phyloP scores from a whole-genome alignment of 2,113 vertebrate species.

The Ptilorrhoa leucosticta region DNA sequence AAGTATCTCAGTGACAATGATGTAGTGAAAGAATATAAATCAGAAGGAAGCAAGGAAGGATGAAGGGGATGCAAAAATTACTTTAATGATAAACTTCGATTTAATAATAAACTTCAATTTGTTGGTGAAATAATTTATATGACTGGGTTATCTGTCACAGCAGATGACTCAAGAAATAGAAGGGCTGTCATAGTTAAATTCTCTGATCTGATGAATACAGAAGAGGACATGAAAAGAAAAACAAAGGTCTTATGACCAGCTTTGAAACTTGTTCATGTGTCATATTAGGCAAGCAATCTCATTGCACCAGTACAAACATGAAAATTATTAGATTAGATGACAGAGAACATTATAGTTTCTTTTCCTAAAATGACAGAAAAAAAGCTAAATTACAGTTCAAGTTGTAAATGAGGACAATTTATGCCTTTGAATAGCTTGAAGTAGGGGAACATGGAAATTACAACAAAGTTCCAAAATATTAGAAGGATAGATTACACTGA shows the following conservation, averaged over 20 bases:
- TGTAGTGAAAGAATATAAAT: neutral
- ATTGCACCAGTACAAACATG: neutral
- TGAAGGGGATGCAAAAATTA: neutral
- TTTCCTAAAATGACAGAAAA: neutral
- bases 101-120: neutral
- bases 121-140: neutral
- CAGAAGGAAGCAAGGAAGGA: neutral
- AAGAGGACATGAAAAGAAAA: neutral
- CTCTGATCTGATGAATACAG: neutral
- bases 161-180: neutral
- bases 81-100: neutral
- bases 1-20: neutral
- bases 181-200: neutral
- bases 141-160: neutral
- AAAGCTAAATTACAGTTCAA: neutral
- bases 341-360: neutral
- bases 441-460: neutral
- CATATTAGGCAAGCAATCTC: neutral
- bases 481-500: neutral
- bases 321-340: neutral
- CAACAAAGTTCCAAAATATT: neutral
- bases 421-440: neutral
- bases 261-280: neutral
- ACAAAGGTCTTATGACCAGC: neutral
- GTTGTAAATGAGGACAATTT: neutral